Base-by-base conservation (phyloP, 2,797 vertebrate genomes). In the Bovichtus diacanthus region DNA sequence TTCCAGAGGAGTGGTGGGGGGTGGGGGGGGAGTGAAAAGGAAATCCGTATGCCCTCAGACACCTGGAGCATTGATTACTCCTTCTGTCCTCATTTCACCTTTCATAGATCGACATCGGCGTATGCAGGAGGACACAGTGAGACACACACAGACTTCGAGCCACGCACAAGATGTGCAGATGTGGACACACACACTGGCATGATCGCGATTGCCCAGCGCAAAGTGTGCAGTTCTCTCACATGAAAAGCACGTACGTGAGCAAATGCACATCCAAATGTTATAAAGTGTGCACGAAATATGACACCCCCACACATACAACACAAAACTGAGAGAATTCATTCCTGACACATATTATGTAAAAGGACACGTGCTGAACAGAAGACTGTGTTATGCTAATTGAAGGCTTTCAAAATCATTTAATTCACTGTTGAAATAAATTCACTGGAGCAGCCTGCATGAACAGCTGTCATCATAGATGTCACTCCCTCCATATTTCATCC, bases 361-460 rank as follows among this genome's bases (percentile, higher is more conserved):
- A 56, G 51, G 53, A 82, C 88, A 80, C 62, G 51, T 80, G 83
- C 64, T 61, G 71, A 91, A 83, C 76, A 77, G 78, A 81, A 76
- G 39, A 82, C 80, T 78, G 75, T 62, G 79, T 86, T 82, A 82
- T 87, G 82, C 50, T 88, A 87, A 89, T 79, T 79, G 80, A 79
- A 86, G 80, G 64, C 83, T 90, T 89, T 89, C 81, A 84, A 78
- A 88, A 83, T 81, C 60, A 89, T 86, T 92, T 85, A 85, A 89
- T 89, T 90, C 79, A 85, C 60, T 81, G 84, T 55, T 82, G 82
- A 92, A 89, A 88, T 90, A 80, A 88, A 89, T 91, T 88, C 34
- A 73, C 59, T 70, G 73, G 63, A 88, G 85, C 89, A 82, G 88
- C 74, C 79, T 78, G 86, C 80, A 81, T 84, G 80, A 90, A 76